Evolutionary conservation across 2,797 vertebrate genomes (phyloP).

Genomic region (Tiaroga cobitis): DNA sequence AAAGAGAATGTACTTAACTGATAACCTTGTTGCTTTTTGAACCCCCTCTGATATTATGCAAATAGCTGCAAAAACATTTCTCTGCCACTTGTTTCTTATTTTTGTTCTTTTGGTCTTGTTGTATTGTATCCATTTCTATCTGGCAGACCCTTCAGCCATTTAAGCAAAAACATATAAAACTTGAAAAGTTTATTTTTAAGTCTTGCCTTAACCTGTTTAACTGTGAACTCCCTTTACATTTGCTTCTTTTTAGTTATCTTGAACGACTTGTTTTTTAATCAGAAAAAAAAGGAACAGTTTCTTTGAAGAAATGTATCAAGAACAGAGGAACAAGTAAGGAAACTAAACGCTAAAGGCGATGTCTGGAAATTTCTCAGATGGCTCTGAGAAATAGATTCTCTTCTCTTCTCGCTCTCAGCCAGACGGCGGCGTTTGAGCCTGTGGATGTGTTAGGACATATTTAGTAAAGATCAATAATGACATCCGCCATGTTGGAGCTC

Average conservation of each 20-base stretch:
- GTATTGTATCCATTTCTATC: not conserved
- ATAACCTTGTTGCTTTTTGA: not conserved
- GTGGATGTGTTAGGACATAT: constrained; percentile 50
- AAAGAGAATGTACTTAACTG: not conserved
- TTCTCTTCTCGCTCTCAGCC: not conserved
- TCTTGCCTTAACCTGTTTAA: constrained; percentile 1
- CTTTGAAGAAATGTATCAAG: not conserved
- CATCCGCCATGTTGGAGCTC: constrained; percentile 44
- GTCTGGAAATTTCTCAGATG: not conserved
- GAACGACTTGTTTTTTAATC: not conserved
- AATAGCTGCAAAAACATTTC: not conserved
- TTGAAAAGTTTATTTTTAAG: not conserved
- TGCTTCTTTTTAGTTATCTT: not conserved
- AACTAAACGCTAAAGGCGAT: not conserved
- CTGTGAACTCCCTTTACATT: not conserved
- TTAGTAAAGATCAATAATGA: constrained; percentile 56
- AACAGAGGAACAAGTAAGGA: not conserved
- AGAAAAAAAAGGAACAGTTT: not conserved
- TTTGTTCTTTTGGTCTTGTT: not conserved
- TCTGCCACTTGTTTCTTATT: not conserved
- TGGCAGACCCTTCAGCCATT: not conserved
- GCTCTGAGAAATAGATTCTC: not conserved
- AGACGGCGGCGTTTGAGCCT: not conserved
- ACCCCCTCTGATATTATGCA: not conserved
- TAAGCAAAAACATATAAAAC: not conserved